Base-by-base conservation (phyloP, 92 coral and sea anemone genomes). In the Porites cylindrica region DNA sequence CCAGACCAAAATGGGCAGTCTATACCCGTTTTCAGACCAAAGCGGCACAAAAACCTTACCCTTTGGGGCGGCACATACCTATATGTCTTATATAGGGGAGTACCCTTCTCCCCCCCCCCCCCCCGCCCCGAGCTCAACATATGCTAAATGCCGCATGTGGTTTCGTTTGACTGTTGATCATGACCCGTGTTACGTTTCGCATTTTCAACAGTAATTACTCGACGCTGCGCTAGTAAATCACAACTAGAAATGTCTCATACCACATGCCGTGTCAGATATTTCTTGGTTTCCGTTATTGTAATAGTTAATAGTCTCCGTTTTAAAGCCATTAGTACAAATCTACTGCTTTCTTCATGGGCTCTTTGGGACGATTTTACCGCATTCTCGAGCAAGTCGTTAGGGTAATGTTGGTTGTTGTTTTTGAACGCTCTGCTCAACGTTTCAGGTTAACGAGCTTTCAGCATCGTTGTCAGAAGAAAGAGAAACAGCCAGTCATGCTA, bases 391-490 rank as follows among this genome's bases (percentile, higher is more conserved):
- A 58, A 58, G 54, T 24, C n/a, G 29, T 81, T 67, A 81, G 52
- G 85, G 77, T 81, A 52, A 16, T 70, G 54, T 81, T 43, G 80
- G 72, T 65, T 72, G 87, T 83, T 21, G 43, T 14, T 11, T 52
- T 5, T 66, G 13, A 54, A 67, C 67, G 75, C 26, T 60, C 26
- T n/a, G 63, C 20, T 82, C 47, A 51, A 70, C 20, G 66, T 50
- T 14, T 76, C 61, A 96, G 99, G 98, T 97, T 5, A 79, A 92
- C n/a, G 99, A 97, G 86, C 65, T 97, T 73, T 94, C 99, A 1
- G 89, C 88, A 14, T 83, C 93, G 18, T 84, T 97, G 88, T 89
- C 98, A 59, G 99, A 97, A 21, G 99, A 97, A 77, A 93, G 98
- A 10, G 94, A 96, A 4, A 90, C 99, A 7, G 94, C 97, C 73